Evolutionary conservation across 2,888 invertebrate genomes (phyloP), one percentile per base, ranked within the genome.

Genomic region (Tinea pellionella): DNA sequence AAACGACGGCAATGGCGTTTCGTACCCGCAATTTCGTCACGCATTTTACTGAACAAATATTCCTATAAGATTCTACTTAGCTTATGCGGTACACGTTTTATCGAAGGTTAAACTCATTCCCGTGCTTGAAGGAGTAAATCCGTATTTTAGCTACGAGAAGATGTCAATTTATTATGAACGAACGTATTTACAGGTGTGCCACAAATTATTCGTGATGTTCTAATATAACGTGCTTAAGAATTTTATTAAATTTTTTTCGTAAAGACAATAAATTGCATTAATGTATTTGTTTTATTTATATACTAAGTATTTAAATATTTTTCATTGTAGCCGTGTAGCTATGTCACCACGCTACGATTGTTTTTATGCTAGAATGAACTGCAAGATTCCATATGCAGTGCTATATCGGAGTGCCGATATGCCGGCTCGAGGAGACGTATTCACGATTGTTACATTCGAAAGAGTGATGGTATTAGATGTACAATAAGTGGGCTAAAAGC

Each of bases 31-130:
- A 84, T 83, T 84, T 85, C 78, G 83, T 84, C 85, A 82, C 82
- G 80, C 84, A 70, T 82, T 80, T 80, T 79, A 77, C 77, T 75
- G 80, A 83, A 81, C 84, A 85, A 85, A 86, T 83, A 80, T 78
- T 73, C 80, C 77, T 75, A 76, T 77, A 81, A 83, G 80, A 80
- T 75, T 79, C 72, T 71, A 72, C 74, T 79, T 77, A 78, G 82
- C 80, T 80, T 80, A 84, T 81, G 80, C 80, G 71, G 66, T 69
- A 71, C 84, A 82, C 84, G 83, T 86, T 80, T 78, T 81, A 80
- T 82, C 75, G 73, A 72, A 75, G 78, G 81, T 79, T 80, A 75
- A 77, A 77, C 72, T 74, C 69, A 70, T 69, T 75, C 67, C 67
- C 64, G 64, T 66, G 12, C 53, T 18, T 18, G 2, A 53, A 53